Conservation (phyloP, 2,797 vertebrate species). For the Spinus olivaceus region DNA sequence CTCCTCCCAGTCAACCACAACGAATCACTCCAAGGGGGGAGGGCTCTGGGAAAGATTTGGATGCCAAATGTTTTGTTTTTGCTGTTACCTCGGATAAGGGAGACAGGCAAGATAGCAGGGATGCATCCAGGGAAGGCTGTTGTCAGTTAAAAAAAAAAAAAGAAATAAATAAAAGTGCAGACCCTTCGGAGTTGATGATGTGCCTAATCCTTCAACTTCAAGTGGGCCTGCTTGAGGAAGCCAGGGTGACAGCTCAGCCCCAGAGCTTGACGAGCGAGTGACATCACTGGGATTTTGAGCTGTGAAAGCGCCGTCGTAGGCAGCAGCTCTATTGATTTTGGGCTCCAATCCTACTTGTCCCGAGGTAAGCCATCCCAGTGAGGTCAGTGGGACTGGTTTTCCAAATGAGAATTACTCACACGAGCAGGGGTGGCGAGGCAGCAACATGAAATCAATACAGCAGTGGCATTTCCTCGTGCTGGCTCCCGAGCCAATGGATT, state of each 20-base stretch:
- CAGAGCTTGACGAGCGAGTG: rapidly evolving
- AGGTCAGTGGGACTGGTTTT: neutral
- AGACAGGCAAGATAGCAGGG: neutral
- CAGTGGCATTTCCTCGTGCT: neutral
- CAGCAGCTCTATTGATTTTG: neutral
- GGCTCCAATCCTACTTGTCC: neutral
- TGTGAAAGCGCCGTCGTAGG: rapidly evolving
- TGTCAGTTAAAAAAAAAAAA: neutral
- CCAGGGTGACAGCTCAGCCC: neutral
- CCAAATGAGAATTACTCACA: neutral
- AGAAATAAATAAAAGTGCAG: neutral
- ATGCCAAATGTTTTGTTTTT: neutral
- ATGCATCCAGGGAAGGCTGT: neutral
- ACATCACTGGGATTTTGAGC: neutral
- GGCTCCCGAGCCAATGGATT: neutral
- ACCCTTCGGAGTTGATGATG: neutral
- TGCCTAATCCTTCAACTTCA: neutral
- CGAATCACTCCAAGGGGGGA: rapidly evolving
- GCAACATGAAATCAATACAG: neutral
- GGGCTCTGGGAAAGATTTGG: rapidly evolving
- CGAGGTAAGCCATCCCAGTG: neutral
- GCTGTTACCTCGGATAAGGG: rapidly evolving
- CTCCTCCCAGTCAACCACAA: neutral
- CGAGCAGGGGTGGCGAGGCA: neutral
- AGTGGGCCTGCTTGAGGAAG: neutral